Evolutionary conservation across 2,113 vertebrate genomes (phyloP).

Genomic region (Onychostruthus taczanowskii): DNA sequence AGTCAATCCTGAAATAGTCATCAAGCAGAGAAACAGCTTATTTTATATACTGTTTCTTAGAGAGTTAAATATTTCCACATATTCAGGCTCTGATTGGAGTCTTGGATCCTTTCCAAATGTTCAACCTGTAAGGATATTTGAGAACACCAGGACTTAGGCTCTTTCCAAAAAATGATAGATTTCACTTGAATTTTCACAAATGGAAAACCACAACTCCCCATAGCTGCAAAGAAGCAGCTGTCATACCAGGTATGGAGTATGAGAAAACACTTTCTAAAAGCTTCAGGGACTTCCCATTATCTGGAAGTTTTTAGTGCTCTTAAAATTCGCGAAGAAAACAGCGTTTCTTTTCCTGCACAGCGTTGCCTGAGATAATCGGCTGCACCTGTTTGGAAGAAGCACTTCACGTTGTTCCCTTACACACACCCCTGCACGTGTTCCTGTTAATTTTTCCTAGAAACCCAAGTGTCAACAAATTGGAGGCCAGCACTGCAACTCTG

Average conservation of each 20-base stretch:
- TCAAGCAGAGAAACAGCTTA: constrained; percentile 64
- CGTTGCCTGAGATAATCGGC: constrained; percentile 62
- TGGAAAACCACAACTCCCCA: constrained; percentile 70
- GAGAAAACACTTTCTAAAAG: constrained; percentile 72
- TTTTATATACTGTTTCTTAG: constrained; percentile 72
- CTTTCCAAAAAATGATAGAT: constrained; percentile 69
- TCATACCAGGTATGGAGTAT: constrained; percentile 64
- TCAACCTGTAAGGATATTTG: constrained; percentile 76
- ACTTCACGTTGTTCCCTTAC: constrained; percentile 28
- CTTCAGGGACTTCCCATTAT: constrained; percentile 71
- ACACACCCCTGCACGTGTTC: constrained; percentile 46
- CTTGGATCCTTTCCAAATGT: constrained; percentile 70
- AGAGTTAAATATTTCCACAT: constrained; percentile 72
- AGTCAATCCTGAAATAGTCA: constrained; percentile 71
- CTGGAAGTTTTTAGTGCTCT: constrained; percentile 69
- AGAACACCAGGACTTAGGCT: constrained; percentile 62
- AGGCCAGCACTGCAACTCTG: neutral
- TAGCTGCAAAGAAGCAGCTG: constrained; percentile 69
- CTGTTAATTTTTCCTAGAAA: constrained; percentile 66
- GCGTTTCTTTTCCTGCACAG: neutral
- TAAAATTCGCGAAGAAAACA: constrained; percentile 63
- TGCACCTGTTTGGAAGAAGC: constrained; percentile 70
- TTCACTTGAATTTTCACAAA: constrained; percentile 74
- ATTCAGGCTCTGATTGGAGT: constrained; percentile 68
- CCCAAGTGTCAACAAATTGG: constrained; percentile 40